A percentile compares a stretch with the other conserved stretches of the same genome.
Evolutionary conservation across 2,888 invertebrate genomes (phyloP).

Genomic region (Heliconius ismenius): DNA sequence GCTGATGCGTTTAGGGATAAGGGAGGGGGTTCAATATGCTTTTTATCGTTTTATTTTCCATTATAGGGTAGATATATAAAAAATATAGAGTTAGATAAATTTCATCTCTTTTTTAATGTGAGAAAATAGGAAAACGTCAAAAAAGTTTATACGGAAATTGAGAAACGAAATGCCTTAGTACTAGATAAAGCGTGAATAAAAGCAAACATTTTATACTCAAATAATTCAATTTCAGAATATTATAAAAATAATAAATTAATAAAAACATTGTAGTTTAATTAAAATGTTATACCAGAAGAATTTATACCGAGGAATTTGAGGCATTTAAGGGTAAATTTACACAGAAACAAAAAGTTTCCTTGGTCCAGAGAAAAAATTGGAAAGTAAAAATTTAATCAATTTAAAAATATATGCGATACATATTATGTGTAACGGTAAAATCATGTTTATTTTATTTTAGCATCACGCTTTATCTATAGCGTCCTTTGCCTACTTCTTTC

Average conservation of each 20-base stretch:
- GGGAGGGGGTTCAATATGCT: slow-evolving; percentile 34
- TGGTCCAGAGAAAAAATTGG: background rate
- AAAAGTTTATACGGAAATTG: too few species aligned
- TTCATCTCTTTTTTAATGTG: too few species aligned
- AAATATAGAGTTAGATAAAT: background rate
- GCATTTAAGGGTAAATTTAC: background rate
- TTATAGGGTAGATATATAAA: background rate
- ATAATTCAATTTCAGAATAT: background rate
- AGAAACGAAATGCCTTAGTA: too few species aligned
- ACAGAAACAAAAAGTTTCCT: background rate
- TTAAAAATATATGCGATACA: background rate
- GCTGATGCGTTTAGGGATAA: slow-evolving; percentile 67
- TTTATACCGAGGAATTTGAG: background rate
- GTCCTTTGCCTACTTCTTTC: background rate
- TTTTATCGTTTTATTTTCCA: slow-evolving; percentile 7
- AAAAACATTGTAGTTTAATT: background rate
- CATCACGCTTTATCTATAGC: background rate
- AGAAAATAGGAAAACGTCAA: too few species aligned
- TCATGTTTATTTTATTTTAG: background rate
- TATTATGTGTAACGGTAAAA: too few species aligned
- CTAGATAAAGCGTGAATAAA: background rate
- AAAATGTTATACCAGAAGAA: background rate
- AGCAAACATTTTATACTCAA: background rate
- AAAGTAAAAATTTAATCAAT: background rate
- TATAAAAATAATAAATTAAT: too few species aligned